Percentiles rank a stretch among this genome's conserved stretches.
These are phyloP conservation scores for Sebastes itinus DNA, from an alignment of 2,797 vertebrate genomes.

Conservation along the genomic window DNA sequence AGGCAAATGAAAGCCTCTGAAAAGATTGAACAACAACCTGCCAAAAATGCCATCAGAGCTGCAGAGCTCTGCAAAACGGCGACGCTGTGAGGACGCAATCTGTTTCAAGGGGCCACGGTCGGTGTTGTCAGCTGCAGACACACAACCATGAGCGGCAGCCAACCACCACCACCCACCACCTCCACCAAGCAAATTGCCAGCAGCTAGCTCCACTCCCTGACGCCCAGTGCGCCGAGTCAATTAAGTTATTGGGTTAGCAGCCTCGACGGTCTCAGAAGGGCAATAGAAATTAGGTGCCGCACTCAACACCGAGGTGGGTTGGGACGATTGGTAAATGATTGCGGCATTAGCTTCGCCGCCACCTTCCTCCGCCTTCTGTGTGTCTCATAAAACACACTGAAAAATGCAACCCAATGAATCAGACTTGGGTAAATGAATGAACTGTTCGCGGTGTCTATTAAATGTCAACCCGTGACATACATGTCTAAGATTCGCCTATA, in stretches of 20 bases:
- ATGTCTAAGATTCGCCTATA: background rate
- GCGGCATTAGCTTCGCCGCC: constrained; percentile 49
- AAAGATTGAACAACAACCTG: constrained; percentile 38
- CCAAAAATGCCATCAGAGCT: constrained; percentile 58
- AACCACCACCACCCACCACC: background rate
- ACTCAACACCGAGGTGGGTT: constrained; percentile 64
- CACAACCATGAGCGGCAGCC: background rate
- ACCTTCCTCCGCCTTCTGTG: constrained; percentile 36
- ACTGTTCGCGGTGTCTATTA: constrained; percentile 55
- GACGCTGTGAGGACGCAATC: constrained; percentile 46
- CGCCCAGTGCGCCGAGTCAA: constrained; percentile 68
- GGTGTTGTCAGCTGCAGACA: constrained; percentile 40
- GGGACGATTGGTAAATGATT: constrained; percentile 71
- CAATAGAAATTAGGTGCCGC: constrained; percentile 75
- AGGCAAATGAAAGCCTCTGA: constrained; percentile 40
- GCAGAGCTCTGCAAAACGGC: constrained; percentile 29
- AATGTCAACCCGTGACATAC: constrained; percentile 55
- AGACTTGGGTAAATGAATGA: constrained; percentile 37
- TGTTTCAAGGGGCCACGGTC: constrained; percentile 52
- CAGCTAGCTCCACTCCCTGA: constrained; percentile 53
- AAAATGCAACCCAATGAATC: constrained; percentile 46
- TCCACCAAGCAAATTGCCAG: constrained; percentile 50
- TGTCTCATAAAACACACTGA: constrained; percentile 45
- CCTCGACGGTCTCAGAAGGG: constrained; percentile 72
- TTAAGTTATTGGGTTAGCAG: constrained; percentile 76